Evolutionary conservation across 1,140 invertebrate species (phyloP).

Genomic region (Fopius arisanus): DNA sequence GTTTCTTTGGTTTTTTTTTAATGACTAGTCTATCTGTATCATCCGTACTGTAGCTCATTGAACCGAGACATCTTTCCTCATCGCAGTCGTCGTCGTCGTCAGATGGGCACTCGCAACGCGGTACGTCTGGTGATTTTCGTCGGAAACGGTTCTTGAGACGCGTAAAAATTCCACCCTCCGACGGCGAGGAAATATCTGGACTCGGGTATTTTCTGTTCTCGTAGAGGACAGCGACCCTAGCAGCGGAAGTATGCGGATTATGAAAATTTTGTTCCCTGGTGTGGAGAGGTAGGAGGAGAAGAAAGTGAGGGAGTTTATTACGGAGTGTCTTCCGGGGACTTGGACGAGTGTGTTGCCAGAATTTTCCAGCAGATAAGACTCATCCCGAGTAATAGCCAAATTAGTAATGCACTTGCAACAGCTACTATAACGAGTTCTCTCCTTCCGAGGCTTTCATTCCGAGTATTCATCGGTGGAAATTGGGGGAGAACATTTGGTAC

Average conservation of each 20-base stretch:
- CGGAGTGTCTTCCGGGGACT: conserved; percentile 33
- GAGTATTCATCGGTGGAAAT: not conserved
- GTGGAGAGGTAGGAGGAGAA: not conserved
- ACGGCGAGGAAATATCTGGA: conserved; percentile 23
- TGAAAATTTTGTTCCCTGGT: conserved; percentile 10
- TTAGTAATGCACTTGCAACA: conserved; percentile 38
- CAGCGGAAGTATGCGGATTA: not conserved
- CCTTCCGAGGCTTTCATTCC: not conserved
- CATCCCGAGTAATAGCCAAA: conserved; percentile 48
- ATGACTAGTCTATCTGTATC: not conserved
- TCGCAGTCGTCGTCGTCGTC: not conserved
- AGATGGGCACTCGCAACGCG: not conserved
- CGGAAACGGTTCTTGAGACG: not conserved
- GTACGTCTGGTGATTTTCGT: not conserved
- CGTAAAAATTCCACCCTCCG: conserved; percentile 8
- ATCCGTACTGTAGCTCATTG: not conserved
- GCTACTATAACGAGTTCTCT: conserved; percentile 47
- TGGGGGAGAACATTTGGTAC: not conserved
- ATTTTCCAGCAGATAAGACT: conserved; percentile 47
- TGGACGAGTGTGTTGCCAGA: conserved; percentile 35
- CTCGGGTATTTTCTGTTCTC: conserved; percentile 46
- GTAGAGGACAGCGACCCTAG: conserved; percentile 45
- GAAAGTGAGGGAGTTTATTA: conserved; percentile 37
- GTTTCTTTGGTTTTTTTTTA: conserved; percentile 3
- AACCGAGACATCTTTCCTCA: conserved; percentile 12